phyloP scores from a whole-genome alignment of 1,140 invertebrate species.

The Cyclargus thomasi region DNA sequence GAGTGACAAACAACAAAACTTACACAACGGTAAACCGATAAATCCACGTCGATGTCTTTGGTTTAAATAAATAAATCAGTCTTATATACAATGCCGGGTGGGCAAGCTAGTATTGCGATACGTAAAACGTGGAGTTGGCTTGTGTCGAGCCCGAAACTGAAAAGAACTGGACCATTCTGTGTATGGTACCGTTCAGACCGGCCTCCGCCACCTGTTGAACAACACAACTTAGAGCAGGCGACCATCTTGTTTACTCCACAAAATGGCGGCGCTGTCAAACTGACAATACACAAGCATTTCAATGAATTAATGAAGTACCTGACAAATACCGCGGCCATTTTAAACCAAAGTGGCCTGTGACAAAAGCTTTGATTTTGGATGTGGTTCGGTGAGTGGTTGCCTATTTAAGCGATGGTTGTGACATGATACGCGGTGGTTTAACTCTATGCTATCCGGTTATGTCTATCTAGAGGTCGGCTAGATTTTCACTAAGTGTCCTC shows the following conservation, averaged over 20 bases:
- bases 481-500: background rate
- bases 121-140: slow-evolving; percentile 78
- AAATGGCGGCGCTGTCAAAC: slow-evolving; percentile 34
- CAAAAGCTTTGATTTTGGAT: background rate
- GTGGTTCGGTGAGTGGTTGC: slow-evolving; percentile 8
- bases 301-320: background rate
- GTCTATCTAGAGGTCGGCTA: background rate
- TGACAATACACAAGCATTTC: slow-evolving; percentile 2
- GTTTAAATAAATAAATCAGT: slow-evolving; percentile 67
- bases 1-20: slow-evolving; percentile 72
- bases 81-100: slow-evolving; percentile 64
- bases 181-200: slow-evolving; percentile 76
- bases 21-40: slow-evolving; percentile 66
- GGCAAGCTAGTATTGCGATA: slow-evolving; percentile 72
- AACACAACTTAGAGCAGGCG: slow-evolving; percentile 67
- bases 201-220: slow-evolving; percentile 77
- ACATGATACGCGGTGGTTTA: background rate
- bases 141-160: slow-evolving; percentile 74
- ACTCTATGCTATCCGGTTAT: background rate
- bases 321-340: slow-evolving; percentile 16
- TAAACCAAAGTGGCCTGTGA: slow-evolving; percentile 18
- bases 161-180: slow-evolving; percentile 78
- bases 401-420: background rate
- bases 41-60: slow-evolving; percentile 66
- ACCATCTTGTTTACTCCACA: slow-evolving; percentile 47